Conservation (phyloP, 2,888 invertebrate genomes). For the Cerceris rybyensis region DNA sequence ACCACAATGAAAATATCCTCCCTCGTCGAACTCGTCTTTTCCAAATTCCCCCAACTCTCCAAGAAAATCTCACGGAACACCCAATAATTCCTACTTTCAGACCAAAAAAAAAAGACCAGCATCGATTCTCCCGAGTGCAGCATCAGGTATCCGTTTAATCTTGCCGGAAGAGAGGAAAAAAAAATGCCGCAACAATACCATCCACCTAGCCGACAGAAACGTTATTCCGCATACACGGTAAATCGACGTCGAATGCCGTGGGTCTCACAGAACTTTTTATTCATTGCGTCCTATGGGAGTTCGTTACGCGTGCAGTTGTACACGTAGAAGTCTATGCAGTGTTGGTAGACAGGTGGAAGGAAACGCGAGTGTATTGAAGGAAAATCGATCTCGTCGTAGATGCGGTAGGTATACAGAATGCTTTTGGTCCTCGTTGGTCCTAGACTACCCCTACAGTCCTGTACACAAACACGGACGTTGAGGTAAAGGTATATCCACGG, state of each 20-base stretch:
- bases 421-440: not conserved
- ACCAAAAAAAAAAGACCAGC: too few species aligned
- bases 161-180: slow-evolving; percentile 6
- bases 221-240: slow-evolving; percentile 9
- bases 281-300: slow-evolving; percentile 28
- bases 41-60: too few species aligned
- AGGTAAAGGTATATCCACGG: too few species aligned
- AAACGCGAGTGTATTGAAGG: slow-evolving; percentile 48
- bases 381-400: slow-evolving; percentile 55
- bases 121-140: too few species aligned
- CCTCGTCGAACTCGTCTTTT: too few species aligned
- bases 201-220: not conserved
- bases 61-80: too few species aligned
- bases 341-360: not conserved
- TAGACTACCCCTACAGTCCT: too few species aligned
- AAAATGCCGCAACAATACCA: slow-evolving; percentile 29
- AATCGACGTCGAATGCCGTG: slow-evolving; percentile 38
- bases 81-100: too few species aligned
- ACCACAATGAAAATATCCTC: too few species aligned
- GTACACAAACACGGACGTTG: too few species aligned
- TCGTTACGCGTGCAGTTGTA: slow-evolving; percentile 21
- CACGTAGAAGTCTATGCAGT: not conserved
- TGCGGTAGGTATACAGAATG: slow-evolving; percentile 26
- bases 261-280: slow-evolving; percentile 49
- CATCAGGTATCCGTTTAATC: slow-evolving; percentile 44